Base-by-base conservation (phyloP, 2,113 vertebrate species). In the Limanda limanda region DNA sequence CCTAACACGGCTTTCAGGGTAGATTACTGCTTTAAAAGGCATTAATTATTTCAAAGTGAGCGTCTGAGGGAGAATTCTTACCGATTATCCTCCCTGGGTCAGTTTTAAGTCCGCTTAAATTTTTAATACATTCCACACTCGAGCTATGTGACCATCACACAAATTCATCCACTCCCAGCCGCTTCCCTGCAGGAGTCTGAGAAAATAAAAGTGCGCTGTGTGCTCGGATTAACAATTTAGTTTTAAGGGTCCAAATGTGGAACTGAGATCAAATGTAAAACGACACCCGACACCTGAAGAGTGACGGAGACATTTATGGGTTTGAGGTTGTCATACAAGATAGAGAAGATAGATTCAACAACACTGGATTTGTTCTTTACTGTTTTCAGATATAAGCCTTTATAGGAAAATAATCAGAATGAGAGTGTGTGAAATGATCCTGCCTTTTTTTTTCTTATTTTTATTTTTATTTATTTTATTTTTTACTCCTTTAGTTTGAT, bases 81-180 rank as follows among this genome's bases (percentile, higher is more conserved):
- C 59, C 67, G 61, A 79, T 87, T 82, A 65, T 83, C 71, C 71
- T 79, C 66, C 52, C 68, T 48, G 1, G 80, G 75, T 82, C 83
- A 84, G 51, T 81, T 85, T 79, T 77, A 72, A 77, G 59, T 74
- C 76, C 71, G 62, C 83, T 83, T 86, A 75, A 31, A 87, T 84
- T 58, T 77, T 77, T 81, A 74, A 84, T 84, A 76, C 72, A 27
- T 76, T 81, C 81, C 60, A 68, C 80, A 27, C 65, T 74, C 47
- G 0, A 65, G 69, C 58, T 83, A 70, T 83, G 81, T 86, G 78
- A 82, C 71, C 75, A 56, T 62, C 81, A 83, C 85, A 81, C 76
- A 81, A 83, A 83, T 86, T 1, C 87, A 74, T 74, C 24, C 24
- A 3, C 58, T 63, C 65, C 61, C 47, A 2, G 59, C 24, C 24